Evolutionary conservation across 2,888 invertebrate species (phyloP), one percentile per base, ranked within the genome.

Genomic region (Atethmia centrago): DNA sequence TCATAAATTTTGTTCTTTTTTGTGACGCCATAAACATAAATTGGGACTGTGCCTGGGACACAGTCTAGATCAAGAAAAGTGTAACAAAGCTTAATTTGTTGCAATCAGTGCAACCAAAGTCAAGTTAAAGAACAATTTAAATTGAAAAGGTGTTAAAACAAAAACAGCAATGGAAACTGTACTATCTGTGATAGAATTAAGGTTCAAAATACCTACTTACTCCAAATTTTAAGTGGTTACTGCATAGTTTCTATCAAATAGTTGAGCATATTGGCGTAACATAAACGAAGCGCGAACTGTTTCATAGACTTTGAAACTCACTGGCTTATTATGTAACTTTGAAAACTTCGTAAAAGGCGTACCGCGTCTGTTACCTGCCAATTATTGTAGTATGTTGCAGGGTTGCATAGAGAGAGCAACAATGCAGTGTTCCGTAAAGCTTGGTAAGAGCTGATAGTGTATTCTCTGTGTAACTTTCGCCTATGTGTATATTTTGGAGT

Each of bases 331-430:
- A 82, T 28, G 65, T 80, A 69, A 83, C 77, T 83, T 81, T 66
- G 19, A 56, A 79, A 87, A 82, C 79, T 83, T 76, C 10, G 75
- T 82, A 62, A 75, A 82, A 79, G 80, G 71, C 62, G 65, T 61
- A 40, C 59, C 21, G 40, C 59, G 71, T 76, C 80, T 67, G 78
- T 83, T 78, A 83, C 73, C 67, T 85, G 83, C 83, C 83, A 83
- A 84, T 83, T 85, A 84, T 80, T 69, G 40, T 42, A 56, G 31
- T 42, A 59, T 31, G 28, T 53, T 68, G 70, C 61, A 55, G n/a
- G 42, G 28, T 9, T 51, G 31, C 7, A 53, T 65, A 51, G 65
- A 65, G 28, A 71, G 28, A 51, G n/a, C 31, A 67, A 61, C 70
- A 56, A 80, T 74, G 31, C 40, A 77, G n/a, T 42, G 53, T 64